Percentiles rank a stretch among this genome's conserved stretches.
Conservation (phyloP, 2,113 vertebrate genomes). For the Chionomys nivalis region DNA sequence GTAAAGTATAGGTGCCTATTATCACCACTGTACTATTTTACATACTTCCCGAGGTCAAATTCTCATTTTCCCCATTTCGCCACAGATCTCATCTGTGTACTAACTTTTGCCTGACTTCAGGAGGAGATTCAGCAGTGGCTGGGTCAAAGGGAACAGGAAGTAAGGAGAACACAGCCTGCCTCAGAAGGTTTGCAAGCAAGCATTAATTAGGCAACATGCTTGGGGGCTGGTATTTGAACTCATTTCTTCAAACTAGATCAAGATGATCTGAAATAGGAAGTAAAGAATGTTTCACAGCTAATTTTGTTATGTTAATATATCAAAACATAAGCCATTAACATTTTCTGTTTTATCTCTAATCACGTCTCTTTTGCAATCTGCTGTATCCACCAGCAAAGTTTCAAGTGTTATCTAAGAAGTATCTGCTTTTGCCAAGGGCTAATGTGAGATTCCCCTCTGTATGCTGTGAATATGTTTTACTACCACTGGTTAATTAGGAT, state of each 20-base stretch:
- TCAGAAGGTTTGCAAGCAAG: conserved; percentile 53
- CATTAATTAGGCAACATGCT: conserved; percentile 60
- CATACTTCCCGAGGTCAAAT: background rate
- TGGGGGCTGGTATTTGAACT: conserved; percentile 24
- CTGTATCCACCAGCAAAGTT: background rate
- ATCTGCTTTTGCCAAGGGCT: background rate
- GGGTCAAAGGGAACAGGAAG: background rate
- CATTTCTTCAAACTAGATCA: conserved; percentile 62
- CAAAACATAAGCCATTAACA: conserved; percentile 51
- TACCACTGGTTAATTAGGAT: too few species aligned
- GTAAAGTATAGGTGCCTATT: conserved; percentile 61
- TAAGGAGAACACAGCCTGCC: conserved; percentile 46
- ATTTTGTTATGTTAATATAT: conserved; percentile 50
- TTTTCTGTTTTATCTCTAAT: conserved; percentile 28
- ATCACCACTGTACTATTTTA: conserved; percentile 16
- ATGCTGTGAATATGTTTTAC: too few species aligned
- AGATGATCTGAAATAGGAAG: conserved; percentile 66
- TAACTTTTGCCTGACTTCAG: conserved; percentile 24
- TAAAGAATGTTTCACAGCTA: conserved; percentile 53
- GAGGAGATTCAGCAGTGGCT: background rate
- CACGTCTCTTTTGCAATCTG: conserved; percentile 46
- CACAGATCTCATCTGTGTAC: background rate
- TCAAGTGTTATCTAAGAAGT: background rate
- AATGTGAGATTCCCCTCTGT: too few species aligned
- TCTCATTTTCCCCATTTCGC: background rate